phyloP scores from a whole-genome alignment of 2,888 invertebrate species.

The Eupelmus urozonus region DNA sequence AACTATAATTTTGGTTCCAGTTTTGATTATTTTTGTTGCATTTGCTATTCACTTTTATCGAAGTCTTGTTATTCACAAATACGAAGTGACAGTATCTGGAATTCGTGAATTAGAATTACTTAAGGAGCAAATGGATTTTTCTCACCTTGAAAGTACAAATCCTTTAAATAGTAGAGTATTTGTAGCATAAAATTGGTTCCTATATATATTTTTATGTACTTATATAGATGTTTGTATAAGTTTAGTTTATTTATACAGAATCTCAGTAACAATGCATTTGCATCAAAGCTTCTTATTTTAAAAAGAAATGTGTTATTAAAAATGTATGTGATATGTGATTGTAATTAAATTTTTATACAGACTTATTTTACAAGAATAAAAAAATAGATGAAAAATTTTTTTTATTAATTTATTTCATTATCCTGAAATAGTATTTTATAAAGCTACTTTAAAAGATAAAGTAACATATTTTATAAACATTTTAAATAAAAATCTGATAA shows the following conservation, averaged over 20 bases:
- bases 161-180: constrained; percentile 4
- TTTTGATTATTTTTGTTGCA: constrained; percentile 92
- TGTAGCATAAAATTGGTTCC: not conserved
- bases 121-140: constrained; percentile 90
- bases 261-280: not conserved
- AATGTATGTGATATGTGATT: no score
- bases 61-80: constrained; percentile 94
- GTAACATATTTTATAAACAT: no score
- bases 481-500: no score
- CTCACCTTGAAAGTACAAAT: constrained; percentile 80
- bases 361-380: constrained; percentile 3
- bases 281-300: no score
- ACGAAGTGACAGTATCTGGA: constrained; percentile 90
- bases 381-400: no score
- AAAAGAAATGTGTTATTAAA: no score
- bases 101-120: constrained; percentile 90
- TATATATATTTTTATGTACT: not conserved
- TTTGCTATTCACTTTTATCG: constrained; percentile 98
- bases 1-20: constrained; percentile 94
- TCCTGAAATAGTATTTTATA: no score
- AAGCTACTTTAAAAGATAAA: no score
- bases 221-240: constrained; percentile 14
- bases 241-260: not conserved
- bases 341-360: constrained; percentile 8
- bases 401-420: no score